Percentiles rank a stretch among this genome's conserved stretches.
Evolutionary conservation across 2,888 invertebrate species (phyloP).

Genomic region (Dasysyrphus tricinctus): DNA sequence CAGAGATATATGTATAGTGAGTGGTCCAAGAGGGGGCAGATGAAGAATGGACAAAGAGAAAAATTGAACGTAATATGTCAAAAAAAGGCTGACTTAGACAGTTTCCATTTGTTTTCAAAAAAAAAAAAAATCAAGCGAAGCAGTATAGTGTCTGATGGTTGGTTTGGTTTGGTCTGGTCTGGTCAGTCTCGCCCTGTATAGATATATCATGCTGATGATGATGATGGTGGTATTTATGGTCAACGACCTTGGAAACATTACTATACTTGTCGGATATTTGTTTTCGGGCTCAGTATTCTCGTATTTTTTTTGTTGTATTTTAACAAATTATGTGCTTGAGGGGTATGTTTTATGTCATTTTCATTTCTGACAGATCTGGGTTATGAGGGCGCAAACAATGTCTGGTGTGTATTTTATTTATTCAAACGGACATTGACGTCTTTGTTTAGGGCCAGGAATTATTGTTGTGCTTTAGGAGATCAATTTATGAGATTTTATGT

Average conservation of each 20-base stretch:
- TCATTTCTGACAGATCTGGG: slow-evolving; percentile 73
- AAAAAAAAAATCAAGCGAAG: slow-evolving; percentile 29
- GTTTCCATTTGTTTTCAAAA: slow-evolving; percentile 71
- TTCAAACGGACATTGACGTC: slow-evolving; percentile 10
- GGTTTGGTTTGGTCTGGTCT: slow-evolving; percentile 43
- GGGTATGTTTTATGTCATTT: slow-evolving; percentile 70
- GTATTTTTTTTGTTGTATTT: slow-evolving; percentile 2
- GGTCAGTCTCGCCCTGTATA: slow-evolving; percentile 64
- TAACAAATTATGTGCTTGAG: slow-evolving; percentile 65
- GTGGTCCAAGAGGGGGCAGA: slow-evolving; percentile 36
- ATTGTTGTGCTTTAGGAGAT: neutral
- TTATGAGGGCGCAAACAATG: slow-evolving; percentile 59
- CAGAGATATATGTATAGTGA: neutral
- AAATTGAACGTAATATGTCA: slow-evolving; percentile 73
- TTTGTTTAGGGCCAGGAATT: neutral
- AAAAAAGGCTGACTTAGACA: slow-evolving; percentile 75
- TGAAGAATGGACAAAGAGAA: slow-evolving; percentile 65
- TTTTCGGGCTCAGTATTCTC: slow-evolving; percentile 19
- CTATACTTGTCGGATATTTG: slow-evolving; percentile 54
- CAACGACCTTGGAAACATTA: slow-evolving; percentile 69
- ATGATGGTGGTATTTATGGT: slow-evolving; percentile 63
- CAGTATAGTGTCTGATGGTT: slow-evolving; percentile 57
- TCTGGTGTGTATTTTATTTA: slow-evolving; percentile 26
- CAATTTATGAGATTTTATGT: neutral
- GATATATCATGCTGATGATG: slow-evolving; percentile 42